Base-by-base conservation (phyloP, 2,113 vertebrate genomes). In the Labeo rohita region DNA sequence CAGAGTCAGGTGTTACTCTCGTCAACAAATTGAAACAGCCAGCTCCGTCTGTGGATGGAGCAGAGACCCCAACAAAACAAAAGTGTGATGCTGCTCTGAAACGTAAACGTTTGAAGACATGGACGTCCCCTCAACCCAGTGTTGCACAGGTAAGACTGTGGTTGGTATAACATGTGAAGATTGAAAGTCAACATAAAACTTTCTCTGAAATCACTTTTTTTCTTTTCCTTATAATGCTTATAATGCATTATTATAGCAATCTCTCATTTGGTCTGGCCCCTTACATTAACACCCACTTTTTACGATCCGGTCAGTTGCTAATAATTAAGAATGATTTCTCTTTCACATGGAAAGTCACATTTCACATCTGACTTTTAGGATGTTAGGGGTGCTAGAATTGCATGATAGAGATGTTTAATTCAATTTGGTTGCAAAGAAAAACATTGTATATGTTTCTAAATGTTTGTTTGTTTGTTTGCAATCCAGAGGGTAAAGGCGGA, bases 141-240 rank as follows among this genome's bases (percentile, higher is more conserved):
- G n/a, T 36, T 59, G n/a, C 47, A 81, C 68, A 84, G 87, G 91
- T 91, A 80, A 79, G 79, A 43, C 61, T 82, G 16, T 61, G 16
- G 6, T 54, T 0, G 7, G 7, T 21, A 59, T 21, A 21, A 8
- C 2, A 2, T 59, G 56, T 59, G 16, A 59, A 59, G 56, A 5
- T 39, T 3, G 8, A 11, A 10, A 50, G 59, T 4, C 59, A 43
- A 43, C 15, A 21, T 72, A 70, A n/a, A 61, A n/a, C 3, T 72
- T 11, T 18, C 4, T 72, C 36, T 21, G 36, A 72, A 72, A 72
- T 45, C 2, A 72, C 39, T 72, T 72, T 72, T 65, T 39, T 18
- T 1, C 39, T 21, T 72, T 45, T 11, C 16, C 39, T 45, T 10
- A 72, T 72, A 68, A 68, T 68, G 65, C 6, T 56, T 36, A 72